phyloP scores from a whole-genome alignment of 2,113 vertebrate species.

The Polypterus bichir region DNA sequence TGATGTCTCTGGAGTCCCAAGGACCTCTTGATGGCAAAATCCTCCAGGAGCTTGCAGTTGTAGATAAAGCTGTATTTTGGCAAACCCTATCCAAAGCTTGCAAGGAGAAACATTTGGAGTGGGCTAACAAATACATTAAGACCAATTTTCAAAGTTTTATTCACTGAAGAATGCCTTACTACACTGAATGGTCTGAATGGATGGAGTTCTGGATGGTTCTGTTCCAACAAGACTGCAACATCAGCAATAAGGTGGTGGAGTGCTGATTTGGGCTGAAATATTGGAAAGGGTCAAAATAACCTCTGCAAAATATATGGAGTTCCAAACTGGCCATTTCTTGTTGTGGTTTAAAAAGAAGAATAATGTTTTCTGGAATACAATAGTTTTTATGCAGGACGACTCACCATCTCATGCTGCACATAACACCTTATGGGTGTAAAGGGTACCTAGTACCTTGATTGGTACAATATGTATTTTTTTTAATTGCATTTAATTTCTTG shows the following conservation, averaged over 20 bases:
- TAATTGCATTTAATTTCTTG: slow-evolving; percentile 8
- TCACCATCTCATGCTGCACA: slow-evolving; percentile 14
- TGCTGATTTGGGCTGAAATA: slow-evolving; percentile 12
- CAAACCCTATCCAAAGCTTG: slow-evolving; percentile 14
- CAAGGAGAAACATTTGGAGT: slow-evolving; percentile 20
- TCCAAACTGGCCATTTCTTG: slow-evolving; percentile 10
- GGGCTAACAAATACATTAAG: slow-evolving; percentile 17
- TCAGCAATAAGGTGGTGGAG: slow-evolving; percentile 9
- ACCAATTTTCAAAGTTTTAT: slow-evolving; percentile 16
- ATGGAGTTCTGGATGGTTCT: slow-evolving; percentile 8
- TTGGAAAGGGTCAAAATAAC: slow-evolving; percentile 13
- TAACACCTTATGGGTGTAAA: too few species aligned
- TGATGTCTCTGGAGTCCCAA: slow-evolving; percentile 13
- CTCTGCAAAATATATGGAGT: slow-evolving; percentile 12
- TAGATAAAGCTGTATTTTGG: slow-evolving; percentile 1
- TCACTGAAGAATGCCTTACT: slow-evolving; percentile 14
- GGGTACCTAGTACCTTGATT: too few species aligned
- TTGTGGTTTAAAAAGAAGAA: slow-evolving; percentile 9
- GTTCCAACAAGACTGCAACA: slow-evolving; percentile 3
- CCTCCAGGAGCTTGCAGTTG: background rate
- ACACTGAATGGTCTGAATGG: slow-evolving; percentile 13
- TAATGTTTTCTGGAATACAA: background rate
- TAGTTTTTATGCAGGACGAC: slow-evolving; percentile 17
- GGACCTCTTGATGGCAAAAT: slow-evolving; percentile 3
- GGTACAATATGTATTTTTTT: too few species aligned